Percentiles rank a stretch among this genome's conserved stretches.
phyloP scores from a whole-genome alignment of 2,113 vertebrate genomes.

The Halichoeres trimaculatus region DNA sequence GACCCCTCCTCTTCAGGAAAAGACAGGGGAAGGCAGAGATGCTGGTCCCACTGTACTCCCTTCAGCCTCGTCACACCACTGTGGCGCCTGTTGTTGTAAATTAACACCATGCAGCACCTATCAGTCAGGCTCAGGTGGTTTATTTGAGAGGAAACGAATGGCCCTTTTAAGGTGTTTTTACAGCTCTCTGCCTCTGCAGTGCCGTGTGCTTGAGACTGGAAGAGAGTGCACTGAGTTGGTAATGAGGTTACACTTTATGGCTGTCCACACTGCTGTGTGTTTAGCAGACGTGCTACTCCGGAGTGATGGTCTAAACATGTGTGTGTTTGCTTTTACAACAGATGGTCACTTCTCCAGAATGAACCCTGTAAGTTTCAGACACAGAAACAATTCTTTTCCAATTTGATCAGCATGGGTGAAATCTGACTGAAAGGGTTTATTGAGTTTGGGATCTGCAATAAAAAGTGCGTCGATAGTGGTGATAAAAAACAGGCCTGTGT shows the following conservation, averaged over 20 bases:
- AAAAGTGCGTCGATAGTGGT: constrained; percentile 48
- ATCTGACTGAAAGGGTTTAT: constrained; percentile 34
- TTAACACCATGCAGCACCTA: constrained; percentile 64
- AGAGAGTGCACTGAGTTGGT: constrained; percentile 51
- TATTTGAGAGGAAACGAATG: constrained; percentile 68
- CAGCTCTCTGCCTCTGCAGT: constrained; percentile 51
- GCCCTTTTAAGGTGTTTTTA: constrained; percentile 50
- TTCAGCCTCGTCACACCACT: constrained; percentile 45
- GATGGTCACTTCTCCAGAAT: constrained; percentile 34
- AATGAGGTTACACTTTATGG: constrained; percentile 66
- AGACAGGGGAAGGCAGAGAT: constrained; percentile 35
- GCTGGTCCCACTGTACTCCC: constrained; percentile 44
- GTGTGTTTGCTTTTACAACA: constrained; percentile 47
- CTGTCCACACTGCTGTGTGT: constrained; percentile 44
- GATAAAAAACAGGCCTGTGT: constrained; percentile 42
- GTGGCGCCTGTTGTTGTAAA: constrained; percentile 64
- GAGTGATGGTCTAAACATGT: constrained; percentile 54
- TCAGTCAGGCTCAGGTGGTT: constrained; percentile 69
- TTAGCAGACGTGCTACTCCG: constrained; percentile 24
- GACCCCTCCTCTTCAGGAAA: background rate
- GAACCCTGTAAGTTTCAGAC: background rate
- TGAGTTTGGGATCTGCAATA: constrained; percentile 52
- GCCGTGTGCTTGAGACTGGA: constrained; percentile 51
- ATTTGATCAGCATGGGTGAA: constrained; percentile 2
- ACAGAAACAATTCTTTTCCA: constrained; percentile 9